These are phyloP conservation scores for Myotis yumanensis DNA, from an alignment of 2,113 vertebrate genomes.

Conservation along the genomic window DNA sequence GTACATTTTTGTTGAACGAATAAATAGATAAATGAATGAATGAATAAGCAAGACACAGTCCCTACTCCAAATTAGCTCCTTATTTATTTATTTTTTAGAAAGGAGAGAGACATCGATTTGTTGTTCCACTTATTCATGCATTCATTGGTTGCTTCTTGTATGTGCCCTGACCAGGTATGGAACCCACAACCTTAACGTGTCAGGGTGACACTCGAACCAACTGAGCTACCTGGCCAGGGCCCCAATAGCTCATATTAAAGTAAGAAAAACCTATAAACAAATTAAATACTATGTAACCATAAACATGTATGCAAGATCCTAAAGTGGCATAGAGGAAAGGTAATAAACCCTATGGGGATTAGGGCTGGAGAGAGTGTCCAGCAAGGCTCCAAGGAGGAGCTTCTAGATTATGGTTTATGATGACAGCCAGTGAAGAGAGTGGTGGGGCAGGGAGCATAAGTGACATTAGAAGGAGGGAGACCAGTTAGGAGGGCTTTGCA, in stretches of 20 bases:
- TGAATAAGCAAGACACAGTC: neutral
- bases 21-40: neutral
- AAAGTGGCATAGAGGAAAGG: neutral
- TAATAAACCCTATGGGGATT: neutral
- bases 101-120: neutral
- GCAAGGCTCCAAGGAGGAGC: neutral
- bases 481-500: neutral
- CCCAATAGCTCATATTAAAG: neutral
- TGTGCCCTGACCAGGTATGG: neutral
- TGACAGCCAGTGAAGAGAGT: neutral
- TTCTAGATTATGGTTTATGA: neutral
- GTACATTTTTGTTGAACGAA: constrained; percentile 22
- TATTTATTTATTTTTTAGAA: neutral
- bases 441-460: neutral
- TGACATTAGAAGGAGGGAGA: neutral
- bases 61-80: neutral
- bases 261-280: neutral
- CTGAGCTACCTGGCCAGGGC: too few species aligned
- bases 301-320: neutral
- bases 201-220: neutral
- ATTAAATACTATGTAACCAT: neutral
- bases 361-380: neutral
- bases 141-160: neutral
- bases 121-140: neutral
- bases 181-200: neutral